Evolutionary conservation across 2,888 invertebrate genomes (phyloP), one percentile per base, ranked within the genome.

Genomic region (Sclerodermus sp.): DNA sequence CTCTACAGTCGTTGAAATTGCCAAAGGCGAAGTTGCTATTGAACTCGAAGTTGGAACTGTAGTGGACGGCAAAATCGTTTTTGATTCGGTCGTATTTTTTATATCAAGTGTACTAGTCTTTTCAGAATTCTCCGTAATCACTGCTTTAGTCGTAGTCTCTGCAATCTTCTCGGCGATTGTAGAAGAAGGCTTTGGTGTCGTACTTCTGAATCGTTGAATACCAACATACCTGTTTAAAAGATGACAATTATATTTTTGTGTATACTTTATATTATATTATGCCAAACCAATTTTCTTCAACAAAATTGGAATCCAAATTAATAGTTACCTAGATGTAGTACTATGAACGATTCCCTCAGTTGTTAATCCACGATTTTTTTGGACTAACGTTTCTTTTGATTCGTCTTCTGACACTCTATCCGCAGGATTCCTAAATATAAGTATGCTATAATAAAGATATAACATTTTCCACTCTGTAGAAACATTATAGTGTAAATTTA

Each of bases 181-280:
- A 4, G 18, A 12, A 3, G 13, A 42, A 5, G 37, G 37, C 2
- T 34, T 51, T 10, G 39, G 44, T 42, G 73, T 74, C 3, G 76
- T 74, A 45, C 72, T 74, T 49, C 79, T 67, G 50, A 78, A 76
- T 31, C 80, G 73, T 45, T 77, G 74, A 12, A 78, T 65, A 42
- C 71, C 79, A 14, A 77, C 72, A 59, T 81, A 81, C 51, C 81
- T 81, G n/a, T n/a, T 15, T 14, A 36, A 36, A 36, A 36, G 9
- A 36, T 14, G 9, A 14, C 4, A 15, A 3, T 6, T 36, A 36
- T 6, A 36, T 14, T n/a, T 15, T 36, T 5, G 5, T 36, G 13
- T 34, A 23, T 23, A 23, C 8, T 8, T 3, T 23, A 8, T 23
- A 23, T 23, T 8, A 8, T 23, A 8, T 23, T 23, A 23, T 23